These are phyloP conservation scores for Periophthalmus modestus DNA, from an alignment of 2,113 vertebrate genomes.

Conservation along the genomic window DNA sequence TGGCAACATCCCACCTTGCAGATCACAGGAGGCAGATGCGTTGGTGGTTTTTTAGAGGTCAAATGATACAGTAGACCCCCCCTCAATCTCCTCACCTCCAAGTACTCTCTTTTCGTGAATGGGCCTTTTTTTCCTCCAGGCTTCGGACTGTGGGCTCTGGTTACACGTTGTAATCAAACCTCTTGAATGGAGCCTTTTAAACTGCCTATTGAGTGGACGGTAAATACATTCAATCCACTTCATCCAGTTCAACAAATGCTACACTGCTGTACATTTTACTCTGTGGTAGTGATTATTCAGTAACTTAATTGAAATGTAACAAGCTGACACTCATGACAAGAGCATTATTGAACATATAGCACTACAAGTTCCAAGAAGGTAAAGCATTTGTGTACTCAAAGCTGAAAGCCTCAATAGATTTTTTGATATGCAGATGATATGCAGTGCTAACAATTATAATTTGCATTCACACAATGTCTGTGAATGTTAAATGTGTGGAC, in stretches of 20 bases:
- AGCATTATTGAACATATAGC: neutral
- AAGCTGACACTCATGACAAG: neutral
- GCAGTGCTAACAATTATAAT: constrained; percentile 9
- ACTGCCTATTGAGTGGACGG: constrained; percentile 16
- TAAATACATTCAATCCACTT: neutral
- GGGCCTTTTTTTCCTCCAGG: constrained; percentile 30
- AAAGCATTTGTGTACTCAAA: neutral
- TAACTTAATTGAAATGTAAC: neutral
- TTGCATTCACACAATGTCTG: constrained; percentile 7
- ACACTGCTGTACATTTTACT: neutral
- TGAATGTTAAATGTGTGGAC: constrained; percentile 3
- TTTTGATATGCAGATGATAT: constrained; percentile 4
- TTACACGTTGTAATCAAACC: constrained; percentile 57
- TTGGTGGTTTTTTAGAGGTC: constrained; percentile 53
- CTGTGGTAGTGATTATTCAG: neutral
- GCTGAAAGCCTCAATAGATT: neutral
- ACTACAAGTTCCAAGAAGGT: neutral
- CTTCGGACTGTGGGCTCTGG: constrained; percentile 37
- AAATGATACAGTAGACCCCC: constrained; percentile 52
- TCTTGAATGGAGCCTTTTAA: constrained; percentile 51
- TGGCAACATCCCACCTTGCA: constrained; percentile 30
- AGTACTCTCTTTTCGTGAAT: constrained; percentile 56
- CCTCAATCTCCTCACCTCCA: constrained; percentile 11
- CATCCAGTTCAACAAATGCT: neutral
- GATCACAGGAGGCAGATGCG: constrained; percentile 62